Evolutionary conservation across 2,888 invertebrate genomes (phyloP), one percentile per base, ranked within the genome.

Genomic region (Cryptocheilus praepositus): DNA sequence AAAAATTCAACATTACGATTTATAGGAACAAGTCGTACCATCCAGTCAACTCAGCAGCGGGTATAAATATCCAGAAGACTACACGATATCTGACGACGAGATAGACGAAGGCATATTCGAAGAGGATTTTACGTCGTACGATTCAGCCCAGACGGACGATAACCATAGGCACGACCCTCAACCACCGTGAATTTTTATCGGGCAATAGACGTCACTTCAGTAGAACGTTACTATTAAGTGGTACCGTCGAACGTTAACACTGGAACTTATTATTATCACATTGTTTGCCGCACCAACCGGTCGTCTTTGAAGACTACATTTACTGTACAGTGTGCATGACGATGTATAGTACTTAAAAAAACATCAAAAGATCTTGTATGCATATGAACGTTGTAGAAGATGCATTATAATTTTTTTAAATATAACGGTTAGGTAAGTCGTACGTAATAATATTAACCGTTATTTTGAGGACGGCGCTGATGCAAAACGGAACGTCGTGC

Each of bases 21-120:
- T 71, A 18, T 58, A 78, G 77, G 77, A 78, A 13, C 78, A 78
- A 74, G 72, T 78, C 8, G 78, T 78, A 44, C 78, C 78, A 51
- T 76, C 76, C 19, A 71, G 75, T 64, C 77, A 76, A 36, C 54
- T 76, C 28, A 77, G 68, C 60, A 71, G 60, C 54, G 64, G 57
- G 64, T 62, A 74, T 57, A 76, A 74, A 62, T 76, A 76, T 64
- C 63, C 63, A 0, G 51, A 65, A 11, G 74, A 74, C 21, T 51
- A 70, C 43, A 68, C 67, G 44, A 72, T 72, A 60, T 72, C 71
- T 7, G 76, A 71, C 5, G 64, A 65, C 25, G 76, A 77, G 25
- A 25, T 74, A 56, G 71, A 76, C n/a, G 77, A 76, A 36, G 77
- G 76, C 36, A 76, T 75, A 65, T 76, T 76, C n/a, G 71, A 77